Evolutionary conservation across 2,888 invertebrate genomes (phyloP), one percentile per base, ranked within the genome.

Genomic region (Sarcophaga carnaria): DNA sequence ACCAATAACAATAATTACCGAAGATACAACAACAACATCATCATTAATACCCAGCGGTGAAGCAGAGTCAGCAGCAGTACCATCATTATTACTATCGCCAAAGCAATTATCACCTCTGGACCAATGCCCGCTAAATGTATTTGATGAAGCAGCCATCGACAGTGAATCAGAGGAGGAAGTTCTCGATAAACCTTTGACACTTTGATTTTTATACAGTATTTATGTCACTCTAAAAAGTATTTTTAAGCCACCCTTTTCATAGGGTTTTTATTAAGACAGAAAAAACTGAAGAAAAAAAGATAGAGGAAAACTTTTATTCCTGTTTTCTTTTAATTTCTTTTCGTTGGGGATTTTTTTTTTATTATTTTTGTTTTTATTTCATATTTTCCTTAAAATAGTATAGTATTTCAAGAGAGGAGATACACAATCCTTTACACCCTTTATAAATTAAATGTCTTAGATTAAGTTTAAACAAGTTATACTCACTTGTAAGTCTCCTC

Each of bases 401-500:
- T 14, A 12, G 49, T 14, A 49, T 49, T 49, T 49, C 49, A 14
- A 11, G 11, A 14, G 17, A 17, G 17, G 4, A 54, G 37, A 10
- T 37, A 54, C 54, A 17, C 17, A 54, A 54, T 54, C 4, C 54
- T 17, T 17, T 54, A 4, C 4, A 14, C 4, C 49, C 54, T 0
- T 54, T 25, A 25, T 25, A 54, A 69, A 17, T 72, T 45, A 63
- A 20, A 54, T 25, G 14, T 22, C 3, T 49, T 54, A 54, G 5
- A 54, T 54, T 17, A 54, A 54, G 4, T 54, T 54, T 12, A 11
- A n/a, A 37, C 12, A 78, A 83, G 37, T 78, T 11, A 14, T 47
- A 92, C 94, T 94, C 94, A 98, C 97, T 95, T 96, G 94, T 98
- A 98, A 85, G 98, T 98, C 90, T 97, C 97, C 92, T 97, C 97